Conservation (phyloP, 1,140 invertebrate genomes). For the Cherax destructor region DNA sequence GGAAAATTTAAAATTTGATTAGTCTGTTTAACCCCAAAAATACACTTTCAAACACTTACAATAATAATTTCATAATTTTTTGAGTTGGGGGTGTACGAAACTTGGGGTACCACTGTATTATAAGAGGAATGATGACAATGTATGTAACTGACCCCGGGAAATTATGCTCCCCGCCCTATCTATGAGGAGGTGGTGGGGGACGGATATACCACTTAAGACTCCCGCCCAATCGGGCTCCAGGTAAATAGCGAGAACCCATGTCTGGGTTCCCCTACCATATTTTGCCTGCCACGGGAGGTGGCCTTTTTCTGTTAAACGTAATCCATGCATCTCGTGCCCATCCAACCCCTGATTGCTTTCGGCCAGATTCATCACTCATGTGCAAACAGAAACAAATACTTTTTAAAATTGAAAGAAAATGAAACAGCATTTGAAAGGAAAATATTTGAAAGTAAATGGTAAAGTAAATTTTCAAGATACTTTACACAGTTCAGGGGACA, state of each 20-base stretch:
- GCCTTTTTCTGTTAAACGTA: constrained; percentile 69
- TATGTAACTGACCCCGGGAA: constrained; percentile 49
- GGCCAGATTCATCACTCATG: constrained; percentile 67
- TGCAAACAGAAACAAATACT: constrained; percentile 17
- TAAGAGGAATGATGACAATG: background rate
- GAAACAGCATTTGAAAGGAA: too few relatives aligned
- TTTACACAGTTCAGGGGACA: too few relatives aligned
- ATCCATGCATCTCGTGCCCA: constrained; percentile 67
- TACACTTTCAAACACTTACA: too few relatives aligned
- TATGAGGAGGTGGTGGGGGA: constrained; percentile 66
- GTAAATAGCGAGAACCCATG: constrained; percentile 67
- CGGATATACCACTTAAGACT: constrained; percentile 56
- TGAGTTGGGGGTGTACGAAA: too few relatives aligned
- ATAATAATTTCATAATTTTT: too few relatives aligned
- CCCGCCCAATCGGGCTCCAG: background rate
- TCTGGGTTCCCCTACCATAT: constrained; percentile 69
- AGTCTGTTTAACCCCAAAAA: too few relatives aligned
- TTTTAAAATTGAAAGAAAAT: too few relatives aligned
- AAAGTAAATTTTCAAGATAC: too few relatives aligned
- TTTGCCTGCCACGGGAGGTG: constrained; percentile 70
- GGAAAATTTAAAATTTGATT: too few relatives aligned
- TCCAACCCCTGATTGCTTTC: constrained; percentile 66
- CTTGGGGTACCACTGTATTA: too few relatives aligned
- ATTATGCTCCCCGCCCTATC: constrained; percentile 68
- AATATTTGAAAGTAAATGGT: too few relatives aligned